phyloP scores from a whole-genome alignment of 2,797 vertebrate species.

The Paguma larvata region DNA sequence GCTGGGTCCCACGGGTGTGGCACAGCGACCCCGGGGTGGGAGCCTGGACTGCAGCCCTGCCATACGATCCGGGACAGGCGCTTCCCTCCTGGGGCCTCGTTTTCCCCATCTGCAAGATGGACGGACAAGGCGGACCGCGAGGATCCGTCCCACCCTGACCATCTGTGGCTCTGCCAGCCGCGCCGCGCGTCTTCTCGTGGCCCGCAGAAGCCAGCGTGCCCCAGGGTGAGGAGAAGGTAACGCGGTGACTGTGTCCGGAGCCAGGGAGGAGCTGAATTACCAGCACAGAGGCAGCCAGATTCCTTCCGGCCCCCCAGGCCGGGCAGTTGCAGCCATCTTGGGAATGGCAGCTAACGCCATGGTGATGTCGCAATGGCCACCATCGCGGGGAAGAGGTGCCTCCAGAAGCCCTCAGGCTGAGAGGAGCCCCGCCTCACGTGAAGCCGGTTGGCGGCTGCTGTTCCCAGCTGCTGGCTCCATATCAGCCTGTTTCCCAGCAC shows the following conservation, averaged over 20 bases:
- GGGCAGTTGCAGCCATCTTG: neutral
- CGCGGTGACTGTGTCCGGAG: fast-evolving
- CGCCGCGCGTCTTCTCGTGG: fast-evolving
- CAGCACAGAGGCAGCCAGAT: fast-evolving
- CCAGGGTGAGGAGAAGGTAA: fast-evolving
- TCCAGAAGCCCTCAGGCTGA: neutral
- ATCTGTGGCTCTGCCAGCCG: neutral
- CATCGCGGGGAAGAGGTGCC: fast-evolving
- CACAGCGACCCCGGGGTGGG: neutral
- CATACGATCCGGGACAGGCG: fast-evolving
- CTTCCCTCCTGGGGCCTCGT: neutral
- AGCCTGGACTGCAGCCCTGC: neutral
- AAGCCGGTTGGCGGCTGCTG: neutral
- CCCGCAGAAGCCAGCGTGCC: neutral
- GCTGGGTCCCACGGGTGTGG: neutral
- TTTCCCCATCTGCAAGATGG: neutral
- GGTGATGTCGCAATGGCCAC: fast-evolving
- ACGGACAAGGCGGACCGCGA: neutral
- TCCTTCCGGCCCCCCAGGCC: neutral
- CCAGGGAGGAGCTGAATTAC: neutral
- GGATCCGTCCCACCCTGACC: neutral
- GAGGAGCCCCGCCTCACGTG: fast-evolving
- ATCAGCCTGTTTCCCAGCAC: neutral
- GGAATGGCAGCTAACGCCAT: too few species aligned
- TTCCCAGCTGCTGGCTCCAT: neutral